Percentiles rank a stretch among this genome's conserved stretches.
Conservation (phyloP, 2,113 vertebrate species). For the Oriolus oriolus region DNA sequence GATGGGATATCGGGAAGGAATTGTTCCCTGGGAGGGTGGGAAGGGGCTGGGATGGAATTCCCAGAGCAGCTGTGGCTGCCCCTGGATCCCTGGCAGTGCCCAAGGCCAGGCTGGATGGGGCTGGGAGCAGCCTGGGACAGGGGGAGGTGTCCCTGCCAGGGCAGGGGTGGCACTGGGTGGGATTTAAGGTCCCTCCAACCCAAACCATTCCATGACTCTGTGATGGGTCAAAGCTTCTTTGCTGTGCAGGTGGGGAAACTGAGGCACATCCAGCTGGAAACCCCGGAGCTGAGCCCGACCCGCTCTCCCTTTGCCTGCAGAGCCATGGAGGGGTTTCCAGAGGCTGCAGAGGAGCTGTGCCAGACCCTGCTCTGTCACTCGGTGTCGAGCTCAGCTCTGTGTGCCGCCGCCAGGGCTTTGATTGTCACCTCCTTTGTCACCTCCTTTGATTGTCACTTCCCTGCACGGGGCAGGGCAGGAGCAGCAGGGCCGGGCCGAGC, state of each 20-base stretch:
- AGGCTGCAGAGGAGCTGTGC: neutral
- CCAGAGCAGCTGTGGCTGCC: neutral
- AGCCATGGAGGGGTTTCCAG: neutral
- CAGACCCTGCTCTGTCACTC: neutral
- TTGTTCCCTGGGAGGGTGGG: neutral
- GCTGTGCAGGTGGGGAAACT: neutral
- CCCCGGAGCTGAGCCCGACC: neutral
- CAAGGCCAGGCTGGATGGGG: neutral
- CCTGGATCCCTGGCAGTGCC: neutral
- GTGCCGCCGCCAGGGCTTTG: neutral
- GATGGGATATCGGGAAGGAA: neutral
- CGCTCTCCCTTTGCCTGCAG: too few relatives aligned
- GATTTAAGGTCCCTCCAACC: neutral
- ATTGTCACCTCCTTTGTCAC: neutral
- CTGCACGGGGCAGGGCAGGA: neutral
- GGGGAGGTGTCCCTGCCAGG: neutral
- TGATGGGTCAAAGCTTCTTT: neutral
- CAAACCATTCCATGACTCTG: neutral
- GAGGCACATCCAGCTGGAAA: neutral
- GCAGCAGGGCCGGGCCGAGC: neutral
- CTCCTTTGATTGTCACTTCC: neutral
- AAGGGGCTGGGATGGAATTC: neutral
- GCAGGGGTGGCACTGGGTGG: neutral
- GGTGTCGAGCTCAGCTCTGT: rapidly evolving
- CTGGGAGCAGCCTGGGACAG: neutral